A percentile compares a stretch with the other conserved stretches of the same genome.
Evolutionary conservation across 2,113 vertebrate genomes (phyloP).

Genomic region (Brevimyrus niger): DNA sequence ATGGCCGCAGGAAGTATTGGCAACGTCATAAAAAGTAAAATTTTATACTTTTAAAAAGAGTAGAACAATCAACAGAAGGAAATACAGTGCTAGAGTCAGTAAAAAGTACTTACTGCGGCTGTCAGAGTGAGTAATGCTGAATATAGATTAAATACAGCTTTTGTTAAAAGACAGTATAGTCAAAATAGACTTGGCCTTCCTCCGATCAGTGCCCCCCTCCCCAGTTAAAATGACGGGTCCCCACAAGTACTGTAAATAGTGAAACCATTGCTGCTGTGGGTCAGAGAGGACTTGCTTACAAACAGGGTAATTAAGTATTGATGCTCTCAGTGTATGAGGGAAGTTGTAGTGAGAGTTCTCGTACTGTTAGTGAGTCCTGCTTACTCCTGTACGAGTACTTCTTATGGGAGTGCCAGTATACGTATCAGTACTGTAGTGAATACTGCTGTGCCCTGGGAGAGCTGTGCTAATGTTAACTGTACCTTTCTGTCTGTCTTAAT

Average conservation of each 20-base stretch:
- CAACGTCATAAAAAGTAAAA: background rate
- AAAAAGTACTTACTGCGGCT: background rate
- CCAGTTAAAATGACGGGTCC: background rate
- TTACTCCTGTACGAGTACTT: background rate
- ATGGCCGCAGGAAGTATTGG: background rate
- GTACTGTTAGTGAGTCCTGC: background rate
- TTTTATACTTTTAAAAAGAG: background rate
- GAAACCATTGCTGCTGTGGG: background rate
- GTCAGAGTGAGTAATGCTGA: background rate
- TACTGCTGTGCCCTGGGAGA: background rate
- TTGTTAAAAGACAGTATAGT: background rate
- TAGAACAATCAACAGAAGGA: background rate
- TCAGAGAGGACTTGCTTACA: background rate
- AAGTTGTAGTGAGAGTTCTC: background rate
- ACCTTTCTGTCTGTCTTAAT: background rate
- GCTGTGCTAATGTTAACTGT: background rate
- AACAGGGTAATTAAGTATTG: background rate
- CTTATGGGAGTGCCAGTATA: background rate
- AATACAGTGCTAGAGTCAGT: background rate
- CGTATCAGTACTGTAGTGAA: background rate
- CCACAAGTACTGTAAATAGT: background rate
- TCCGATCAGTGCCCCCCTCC: background rate
- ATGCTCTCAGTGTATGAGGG: background rate
- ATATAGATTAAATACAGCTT: background rate
- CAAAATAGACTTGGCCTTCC: background rate